These are phyloP conservation scores for Dipodomys spectabilis DNA, from an alignment of 2,113 vertebrate species.

Conservation along the genomic window DNA sequence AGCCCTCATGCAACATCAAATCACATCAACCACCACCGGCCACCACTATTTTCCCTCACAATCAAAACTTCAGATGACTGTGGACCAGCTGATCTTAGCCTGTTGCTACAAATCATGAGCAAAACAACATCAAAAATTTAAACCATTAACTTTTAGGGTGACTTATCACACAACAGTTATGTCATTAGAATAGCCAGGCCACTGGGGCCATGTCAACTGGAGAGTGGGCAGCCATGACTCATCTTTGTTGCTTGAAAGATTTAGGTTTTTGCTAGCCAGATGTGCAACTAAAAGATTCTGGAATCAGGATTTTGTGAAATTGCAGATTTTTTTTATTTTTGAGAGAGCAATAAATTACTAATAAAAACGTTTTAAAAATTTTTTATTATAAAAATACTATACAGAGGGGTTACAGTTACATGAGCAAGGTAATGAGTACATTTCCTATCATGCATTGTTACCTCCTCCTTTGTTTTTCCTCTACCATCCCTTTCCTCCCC, in stretches of 20 bases:
- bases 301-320: neutral
- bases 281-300: neutral
- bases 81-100: neutral
- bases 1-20: rapidly evolving
- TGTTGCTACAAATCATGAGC: neutral
- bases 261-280: neutral
- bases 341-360: neutral
- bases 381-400: too few relatives aligned
- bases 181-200: neutral
- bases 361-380: neutral
- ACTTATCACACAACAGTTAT: neutral
- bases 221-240: neutral
- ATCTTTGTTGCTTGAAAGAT: neutral
- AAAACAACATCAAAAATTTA: neutral
- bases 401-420: too few relatives aligned
- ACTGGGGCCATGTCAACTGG: neutral
- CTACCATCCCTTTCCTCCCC: too few relatives aligned
- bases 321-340: neutral
- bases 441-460: too few relatives aligned
- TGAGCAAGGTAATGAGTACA: too few relatives aligned
- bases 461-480: too few relatives aligned
- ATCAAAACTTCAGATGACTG: neutral
- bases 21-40: neutral
- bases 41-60: too few relatives aligned
- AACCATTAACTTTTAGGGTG: neutral